A percentile compares a stretch with the other conserved stretches of the same genome.
phyloP scores from a whole-genome alignment of 1,140 invertebrate species.

The Meloidogyne exigua region DNA sequence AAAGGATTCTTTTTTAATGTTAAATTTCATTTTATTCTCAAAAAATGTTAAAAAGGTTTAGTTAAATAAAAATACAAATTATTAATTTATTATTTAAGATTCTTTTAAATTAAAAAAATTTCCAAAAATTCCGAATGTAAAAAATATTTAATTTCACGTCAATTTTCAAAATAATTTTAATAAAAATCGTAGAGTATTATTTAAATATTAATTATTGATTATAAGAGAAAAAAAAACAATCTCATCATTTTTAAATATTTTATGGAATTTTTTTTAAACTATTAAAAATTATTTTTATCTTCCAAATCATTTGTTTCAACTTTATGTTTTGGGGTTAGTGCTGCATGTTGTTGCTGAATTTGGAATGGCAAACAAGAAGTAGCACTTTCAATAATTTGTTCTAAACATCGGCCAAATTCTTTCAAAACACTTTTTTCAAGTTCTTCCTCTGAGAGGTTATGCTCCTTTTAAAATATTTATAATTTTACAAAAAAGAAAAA shows the following conservation, averaged over 20 bases:
- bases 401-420: slow-evolving; percentile 87
- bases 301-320: slow-evolving; percentile 7
- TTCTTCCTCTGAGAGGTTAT: slow-evolving; percentile 67
- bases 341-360: background rate
- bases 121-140: too few species aligned
- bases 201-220: too few species aligned
- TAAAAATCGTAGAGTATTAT: too few species aligned
- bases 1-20: background rate
- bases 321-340: background rate
- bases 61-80: too few species aligned
- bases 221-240: too few species aligned
- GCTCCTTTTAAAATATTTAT: slow-evolving; percentile 22
- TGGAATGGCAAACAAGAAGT: slow-evolving; percentile 31
- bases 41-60: too few species aligned
- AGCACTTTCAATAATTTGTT: slow-evolving; percentile 78
- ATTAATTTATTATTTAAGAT: too few species aligned
- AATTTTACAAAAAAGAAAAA: slow-evolving; percentile 22
- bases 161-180: too few species aligned
- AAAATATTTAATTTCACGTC: too few species aligned
- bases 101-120: too few species aligned
- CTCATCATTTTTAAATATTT: too few species aligned
- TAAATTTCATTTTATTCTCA: too few species aligned
- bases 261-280: background rate
- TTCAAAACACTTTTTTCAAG: slow-evolving; percentile 83
- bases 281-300: slow-evolving; percentile 13